Evolutionary conservation across 2,113 vertebrate species (phyloP).

Genomic region (Cebus imitator): DNA sequence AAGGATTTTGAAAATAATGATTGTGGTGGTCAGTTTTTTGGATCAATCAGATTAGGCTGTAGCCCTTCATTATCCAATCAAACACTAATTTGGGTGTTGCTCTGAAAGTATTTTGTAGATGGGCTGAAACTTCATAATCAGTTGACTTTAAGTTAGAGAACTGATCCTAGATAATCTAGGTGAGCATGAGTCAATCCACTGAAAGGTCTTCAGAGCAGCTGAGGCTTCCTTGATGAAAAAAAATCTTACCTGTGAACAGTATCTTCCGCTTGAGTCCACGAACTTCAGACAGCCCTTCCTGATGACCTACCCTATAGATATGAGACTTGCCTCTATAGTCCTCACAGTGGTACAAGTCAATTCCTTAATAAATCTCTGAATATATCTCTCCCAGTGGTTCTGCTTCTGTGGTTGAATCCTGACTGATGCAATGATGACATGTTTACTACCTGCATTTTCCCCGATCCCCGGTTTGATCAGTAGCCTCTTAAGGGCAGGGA

Average conservation of each 20-base stretch:
- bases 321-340: neutral
- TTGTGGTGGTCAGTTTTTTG: neutral
- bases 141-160: neutral
- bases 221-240: neutral
- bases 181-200: neutral
- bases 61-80: neutral
- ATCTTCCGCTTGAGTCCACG: neutral
- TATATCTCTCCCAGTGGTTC: neutral
- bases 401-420: neutral
- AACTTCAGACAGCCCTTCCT: neutral
- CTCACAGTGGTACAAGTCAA: neutral
- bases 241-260: neutral
- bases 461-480: neutral
- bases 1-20: constrained; percentile 35
- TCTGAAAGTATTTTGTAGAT: neutral
- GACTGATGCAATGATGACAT: neutral
- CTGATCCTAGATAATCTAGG: neutral
- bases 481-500: neutral
- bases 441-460: neutral
- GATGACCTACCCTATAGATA: neutral
- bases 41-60: neutral
- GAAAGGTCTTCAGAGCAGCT: neutral
- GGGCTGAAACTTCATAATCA: neutral
- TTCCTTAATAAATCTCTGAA: neutral
- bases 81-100: constrained; percentile 16